Evolutionary conservation across 2,888 invertebrate genomes (phyloP), one percentile per base, ranked within the genome.

Genomic region (Rhamnusium bicolor): DNA sequence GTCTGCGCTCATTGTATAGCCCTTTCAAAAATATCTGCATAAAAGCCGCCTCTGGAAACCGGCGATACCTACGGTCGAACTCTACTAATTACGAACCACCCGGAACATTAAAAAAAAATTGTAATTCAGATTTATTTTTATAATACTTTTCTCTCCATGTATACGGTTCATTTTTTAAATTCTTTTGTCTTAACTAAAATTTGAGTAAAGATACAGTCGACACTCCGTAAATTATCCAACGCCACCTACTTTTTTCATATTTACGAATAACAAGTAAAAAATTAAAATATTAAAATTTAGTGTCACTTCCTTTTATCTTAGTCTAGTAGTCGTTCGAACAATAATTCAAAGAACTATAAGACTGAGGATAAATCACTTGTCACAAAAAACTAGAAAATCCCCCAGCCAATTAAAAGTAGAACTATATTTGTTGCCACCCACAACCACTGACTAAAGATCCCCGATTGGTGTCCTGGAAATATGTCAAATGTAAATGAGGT

Each of bases 401-500:
- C 54, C 19, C 62, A 14, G 61, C 79, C 81, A 81, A 81, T 79
- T 71, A 72, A 40, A 60, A 53, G 24, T 27, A 58, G 72, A 63
- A 76, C 66, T 72, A 76, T 73, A 74, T 72, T 71, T 61, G 75
- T 74, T 74, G 70, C 80, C 81, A 79, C 82, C 82, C 78, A 74
- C 82, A 80, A 80, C 79, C 80, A 78, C 77, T 71, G 54, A 56
- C 61, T 32, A 29, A 63, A 18, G 40, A 61, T 68, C 65, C 74
- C 73, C 74, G 69, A 84, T 84, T 84, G 83, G 84, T 62, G 61
- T 63, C 68, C 72, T 73, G 61, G 72, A 81, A 78, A 80, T 81
- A 74, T 82, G 81, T 81, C 81, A 79, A 78, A 82, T 81, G 80
- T 73, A 80, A 80, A 81, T 80, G 79, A 80, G 79, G 74, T 74